These are phyloP conservation scores for Colletes collaris DNA, from an alignment of 2,888 invertebrate genomes.

Conservation along the genomic window DNA sequence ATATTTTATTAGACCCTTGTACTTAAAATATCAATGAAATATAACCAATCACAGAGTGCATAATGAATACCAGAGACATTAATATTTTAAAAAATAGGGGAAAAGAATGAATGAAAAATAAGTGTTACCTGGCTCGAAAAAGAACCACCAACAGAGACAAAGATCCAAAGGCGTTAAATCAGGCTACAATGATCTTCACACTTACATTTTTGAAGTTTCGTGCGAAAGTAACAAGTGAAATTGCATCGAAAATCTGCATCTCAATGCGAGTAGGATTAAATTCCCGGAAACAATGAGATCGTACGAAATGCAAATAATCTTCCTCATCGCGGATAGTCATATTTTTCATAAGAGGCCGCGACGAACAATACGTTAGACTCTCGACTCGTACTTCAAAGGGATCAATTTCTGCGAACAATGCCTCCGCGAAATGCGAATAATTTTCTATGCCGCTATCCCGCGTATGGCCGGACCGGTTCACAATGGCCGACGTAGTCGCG, in stretches of 20 bases:
- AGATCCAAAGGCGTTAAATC: too few relatives aligned
- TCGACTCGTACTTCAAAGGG: constrained; percentile 27
- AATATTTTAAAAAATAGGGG: too few relatives aligned
- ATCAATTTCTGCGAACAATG: constrained; percentile 48
- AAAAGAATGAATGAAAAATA: too few relatives aligned
- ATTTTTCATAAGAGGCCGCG: constrained; percentile 27
- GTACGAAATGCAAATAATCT: constrained; percentile 39
- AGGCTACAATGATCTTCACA: too few relatives aligned
- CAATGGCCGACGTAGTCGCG: constrained; percentile 25
- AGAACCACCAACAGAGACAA: too few relatives aligned
- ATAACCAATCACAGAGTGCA: too few relatives aligned
- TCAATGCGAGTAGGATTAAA: constrained; percentile 27
- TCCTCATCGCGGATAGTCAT: not conserved
- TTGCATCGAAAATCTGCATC: not conserved
- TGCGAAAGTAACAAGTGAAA: not conserved
- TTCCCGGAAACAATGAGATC: constrained; percentile 27
- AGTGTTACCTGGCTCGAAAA: too few relatives aligned
- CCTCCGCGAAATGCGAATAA: constrained; percentile 36
- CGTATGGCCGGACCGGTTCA: constrained; percentile 8
- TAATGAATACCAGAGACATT: too few relatives aligned
- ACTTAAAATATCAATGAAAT: too few relatives aligned
- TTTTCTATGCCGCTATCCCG: constrained; percentile 30
- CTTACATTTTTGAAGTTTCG: too few relatives aligned
- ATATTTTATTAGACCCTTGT: too few relatives aligned
- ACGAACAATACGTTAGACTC: constrained; percentile 35